These are phyloP conservation scores for Antennarius striatus DNA, from an alignment of 2,113 vertebrate species.

Conservation along the genomic window DNA sequence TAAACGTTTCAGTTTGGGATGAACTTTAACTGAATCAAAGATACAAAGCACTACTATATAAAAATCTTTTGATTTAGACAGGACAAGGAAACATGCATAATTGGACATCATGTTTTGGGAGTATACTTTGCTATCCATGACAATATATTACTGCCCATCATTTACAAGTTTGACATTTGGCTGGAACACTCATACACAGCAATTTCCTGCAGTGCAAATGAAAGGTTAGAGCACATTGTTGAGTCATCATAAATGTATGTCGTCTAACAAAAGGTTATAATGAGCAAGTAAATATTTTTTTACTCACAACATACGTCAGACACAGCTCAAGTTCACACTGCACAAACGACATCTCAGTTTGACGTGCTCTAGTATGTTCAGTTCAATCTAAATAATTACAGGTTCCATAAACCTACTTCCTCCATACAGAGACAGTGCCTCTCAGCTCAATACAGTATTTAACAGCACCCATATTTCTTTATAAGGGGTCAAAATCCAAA, in stretches of 20 bases:
- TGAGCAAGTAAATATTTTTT: constrained; percentile 4
- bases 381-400: background rate
- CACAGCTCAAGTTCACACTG: background rate
- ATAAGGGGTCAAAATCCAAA: constrained; percentile 13
- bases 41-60: too few species aligned
- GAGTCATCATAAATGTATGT: constrained; percentile 40
- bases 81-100: constrained; percentile 35
- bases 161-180: constrained; percentile 40
- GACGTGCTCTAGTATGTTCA: too few species aligned
- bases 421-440: background rate
- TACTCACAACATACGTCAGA: constrained; percentile 1
- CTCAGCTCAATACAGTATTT: constrained; percentile 10
- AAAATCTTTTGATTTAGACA: constrained; percentile 16
- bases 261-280: constrained; percentile 13
- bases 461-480: constrained; percentile 9
- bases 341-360: constrained; percentile 7
- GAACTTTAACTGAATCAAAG: too few species aligned
- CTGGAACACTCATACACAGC: constrained; percentile 2
- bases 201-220: constrained; percentile 38
- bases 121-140: constrained; percentile 8
- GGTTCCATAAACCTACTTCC: background rate
- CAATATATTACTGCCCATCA: constrained; percentile 33
- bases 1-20: too few species aligned
- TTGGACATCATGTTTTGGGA: constrained; percentile 25
- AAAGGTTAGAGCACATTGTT: constrained; percentile 36